Evolutionary conservation across 1,140 invertebrate species (phyloP), one percentile per base, ranked within the genome.

Genomic region (Artemia franciscana): DNA sequence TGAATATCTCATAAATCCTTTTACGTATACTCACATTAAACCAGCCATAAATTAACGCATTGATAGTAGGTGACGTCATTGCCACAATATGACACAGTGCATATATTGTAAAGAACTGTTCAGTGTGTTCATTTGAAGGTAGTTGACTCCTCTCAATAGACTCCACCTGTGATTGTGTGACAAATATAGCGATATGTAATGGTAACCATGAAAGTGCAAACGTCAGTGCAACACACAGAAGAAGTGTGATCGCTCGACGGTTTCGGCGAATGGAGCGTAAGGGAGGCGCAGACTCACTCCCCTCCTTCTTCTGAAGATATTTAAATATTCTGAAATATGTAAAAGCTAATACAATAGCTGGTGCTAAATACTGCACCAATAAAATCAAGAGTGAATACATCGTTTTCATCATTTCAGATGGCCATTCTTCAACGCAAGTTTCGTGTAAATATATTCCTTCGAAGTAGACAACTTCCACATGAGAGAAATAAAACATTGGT

Each of bases 41-140:
- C 74, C 76, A 78, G 1, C 77, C 77, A 68, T 79, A 79, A 57
- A 79, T 70, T 30, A 79, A 68, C 4, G 77, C 76, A 69, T 79
- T 79, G 58, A 73, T 76, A 24, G 73, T 71, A 2, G 77, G 74
- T 0, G 78, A 77, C 15, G 73, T 75, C 78, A 80, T 76, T 5
- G 78, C 78, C 18, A 78, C 68, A 1, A 78, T 68, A 64, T 80
- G 77, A 62, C 76, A 79, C 5, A 76, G 66, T 5, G 78, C 78
- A 65, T 78, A 80, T 2, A 73, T 70, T 23, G 76, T 68, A 66
- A 75, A 76, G 30, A 78, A 69, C 26, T 74, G 67, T 59, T 70
- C 60, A 51, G 39, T 51, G 21, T 2, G 39, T 51, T 51, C 39
- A 51, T 51, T 51, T 18, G 39, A 51, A 18, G 2, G 39, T 15